Evolutionary conservation across 2,797 vertebrate genomes (phyloP), one percentile per base, ranked within the genome.

Genomic region (Emys orbicularis): DNA sequence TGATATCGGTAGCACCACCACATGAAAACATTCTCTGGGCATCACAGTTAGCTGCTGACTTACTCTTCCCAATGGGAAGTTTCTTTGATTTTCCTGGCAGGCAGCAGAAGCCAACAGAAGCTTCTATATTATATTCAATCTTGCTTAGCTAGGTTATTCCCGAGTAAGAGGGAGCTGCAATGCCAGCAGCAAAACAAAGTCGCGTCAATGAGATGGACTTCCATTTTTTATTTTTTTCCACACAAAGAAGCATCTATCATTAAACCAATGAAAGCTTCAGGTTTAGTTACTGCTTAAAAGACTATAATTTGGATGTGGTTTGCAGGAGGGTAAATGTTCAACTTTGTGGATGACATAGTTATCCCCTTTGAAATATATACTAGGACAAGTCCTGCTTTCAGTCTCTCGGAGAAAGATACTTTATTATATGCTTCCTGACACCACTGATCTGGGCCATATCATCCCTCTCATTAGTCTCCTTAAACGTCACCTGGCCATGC

Each of bases 401-500:
- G 96, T 95, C 90, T 93, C 41, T 85, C 68, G 5, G 47, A 97
- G 97, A 97, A 2, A 96, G 96, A 93, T 96, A 96, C 94, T 92
- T 96, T 93, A 96, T 94, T 96, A 93, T 95, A 94, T 94, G 94
- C 93, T 96, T 91, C 97, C 94, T 96, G 96, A 97, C 96, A 97
- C 84, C 72, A 7, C 53, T 84, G 96, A 95, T 98, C 94, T 93
- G 96, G 97, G 97, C 92, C 1, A 0, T 94, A 93, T 95, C 96
- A 95, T 93, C 96, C 74, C 96, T 96, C 96, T 97, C 97, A 97
- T 98, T 97, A 96, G 94, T 80, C 91, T 97, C 84, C 96, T 95
- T 91, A 96, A 97, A 74, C 94, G 95, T 97, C 95, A 96, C 93
- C 96, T 97, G 96, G 95, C 94, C 96, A 89, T 47, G 86, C 91